Percentiles rank a stretch among this genome's conserved stretches.
Conservation (phyloP, 2,888 invertebrate genomes). For the Aleiodes leptofemur region DNA sequence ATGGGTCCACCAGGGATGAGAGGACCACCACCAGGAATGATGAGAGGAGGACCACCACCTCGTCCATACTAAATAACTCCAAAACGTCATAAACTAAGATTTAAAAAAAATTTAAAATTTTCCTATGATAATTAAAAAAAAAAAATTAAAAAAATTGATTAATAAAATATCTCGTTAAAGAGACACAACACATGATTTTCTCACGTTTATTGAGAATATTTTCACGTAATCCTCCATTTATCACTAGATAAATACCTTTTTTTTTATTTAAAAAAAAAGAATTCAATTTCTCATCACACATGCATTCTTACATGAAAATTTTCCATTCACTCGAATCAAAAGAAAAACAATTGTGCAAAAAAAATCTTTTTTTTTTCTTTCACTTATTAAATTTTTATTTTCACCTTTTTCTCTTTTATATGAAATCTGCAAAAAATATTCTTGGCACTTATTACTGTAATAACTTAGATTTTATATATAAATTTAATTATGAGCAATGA, state of each 20-base stretch:
- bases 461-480: slow-evolving; percentile 16
- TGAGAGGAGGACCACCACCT: slow-evolving; percentile 81
- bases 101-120: slow-evolving; percentile 50
- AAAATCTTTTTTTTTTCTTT: not conserved
- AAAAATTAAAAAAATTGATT: not conserved
- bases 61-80: slow-evolving; percentile 66
- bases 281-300: slow-evolving; percentile 35
- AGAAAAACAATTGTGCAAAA: not conserved
- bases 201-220: slow-evolving; percentile 15
- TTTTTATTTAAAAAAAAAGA: too few species aligned
- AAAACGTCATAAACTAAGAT: slow-evolving; percentile 44
- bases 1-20: slow-evolving; percentile 81
- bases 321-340: not conserved
- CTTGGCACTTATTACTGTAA: slow-evolving; percentile 17
- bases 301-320: slow-evolving; percentile 29
- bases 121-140: not conserved
- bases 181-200: not conserved
- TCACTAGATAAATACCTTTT: slow-evolving; percentile 43
- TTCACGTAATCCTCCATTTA: slow-evolving; percentile 21
- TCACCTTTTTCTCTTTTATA: slow-evolving; percentile 3
- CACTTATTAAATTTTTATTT: slow-evolving; percentile 5
- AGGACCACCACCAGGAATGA: slow-evolving; percentile 89
- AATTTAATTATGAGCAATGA: slow-evolving; percentile 26
- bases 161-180: not conserved
- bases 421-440: slow-evolving; percentile 31